phyloP scores from a whole-genome alignment of 2,888 invertebrate species.

The Protonemura montana region DNA sequence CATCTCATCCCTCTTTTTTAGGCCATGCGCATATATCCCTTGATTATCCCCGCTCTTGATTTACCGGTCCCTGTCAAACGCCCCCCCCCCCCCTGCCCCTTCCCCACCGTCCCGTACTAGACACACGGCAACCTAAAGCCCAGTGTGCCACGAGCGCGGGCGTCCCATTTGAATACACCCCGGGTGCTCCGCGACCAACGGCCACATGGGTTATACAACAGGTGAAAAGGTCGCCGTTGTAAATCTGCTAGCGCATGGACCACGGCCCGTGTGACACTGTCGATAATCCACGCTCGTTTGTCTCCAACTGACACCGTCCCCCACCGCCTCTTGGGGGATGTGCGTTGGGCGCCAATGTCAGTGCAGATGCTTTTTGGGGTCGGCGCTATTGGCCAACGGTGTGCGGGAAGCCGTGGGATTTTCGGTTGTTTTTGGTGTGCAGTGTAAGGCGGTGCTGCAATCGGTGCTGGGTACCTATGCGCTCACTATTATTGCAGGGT shows the following conservation, averaged over 20 bases:
- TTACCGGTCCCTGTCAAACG: no score
- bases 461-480: no score
- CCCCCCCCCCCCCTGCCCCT: no score
- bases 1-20: not conserved
- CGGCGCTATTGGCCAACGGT: not conserved
- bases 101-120: no score
- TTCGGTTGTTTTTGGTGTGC: not conserved
- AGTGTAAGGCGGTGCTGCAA: no score
- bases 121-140: no score
- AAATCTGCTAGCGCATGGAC: not conserved
- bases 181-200: not conserved
- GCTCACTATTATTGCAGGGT: no score
- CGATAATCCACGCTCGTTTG: constrained; percentile 32
- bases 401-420: not conserved
- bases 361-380: not conserved
- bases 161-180: not conserved
- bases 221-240: not conserved
- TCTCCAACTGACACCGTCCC: constrained; percentile 20
- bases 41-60: not conserved
- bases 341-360: constrained; percentile 17
- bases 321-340: not conserved
- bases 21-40: not conserved
- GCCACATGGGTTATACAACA: not conserved
- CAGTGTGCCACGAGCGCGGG: no score
- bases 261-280: not conserved